These are phyloP conservation scores for Ptychodera flava DNA, from an alignment of 35 echinoderm and acorn worm species.

Conservation along the genomic window DNA sequence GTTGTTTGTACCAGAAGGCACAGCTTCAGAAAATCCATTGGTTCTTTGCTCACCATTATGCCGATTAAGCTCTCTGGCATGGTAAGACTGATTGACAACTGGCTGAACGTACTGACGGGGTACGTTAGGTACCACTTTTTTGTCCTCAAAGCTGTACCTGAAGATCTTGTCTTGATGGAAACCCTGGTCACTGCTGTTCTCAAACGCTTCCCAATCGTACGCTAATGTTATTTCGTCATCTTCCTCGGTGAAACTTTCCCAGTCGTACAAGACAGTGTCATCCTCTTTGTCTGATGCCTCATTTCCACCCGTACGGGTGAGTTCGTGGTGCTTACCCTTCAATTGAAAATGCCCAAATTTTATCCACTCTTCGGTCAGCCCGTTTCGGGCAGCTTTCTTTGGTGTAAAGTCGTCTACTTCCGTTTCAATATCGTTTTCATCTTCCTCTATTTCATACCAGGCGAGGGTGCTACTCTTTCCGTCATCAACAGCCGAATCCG, in stretches of 20 bases:
- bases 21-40: no score
- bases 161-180: not conserved
- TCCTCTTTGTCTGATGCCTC: not conserved
- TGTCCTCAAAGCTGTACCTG: not conserved
- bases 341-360: not conserved
- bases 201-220: not conserved
- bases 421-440: not conserved
- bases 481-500: no score
- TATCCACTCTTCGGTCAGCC: not conserved
- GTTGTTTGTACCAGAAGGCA: no score
- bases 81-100: no score
- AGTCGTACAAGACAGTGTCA: not conserved
- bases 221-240: not conserved
- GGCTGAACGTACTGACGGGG: not conserved
- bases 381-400: not conserved
- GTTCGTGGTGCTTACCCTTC: not conserved
- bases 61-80: no score
- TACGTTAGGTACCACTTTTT: not conserved
- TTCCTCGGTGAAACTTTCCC: not conserved
- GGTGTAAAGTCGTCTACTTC: not conserved
- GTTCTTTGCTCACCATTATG: no score
- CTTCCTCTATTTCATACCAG: not conserved
- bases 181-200: not conserved
- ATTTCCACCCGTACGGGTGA: no score
- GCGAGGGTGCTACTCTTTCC: no score